Evolutionary conservation across 2,888 invertebrate species (phyloP), one percentile per base, ranked within the genome.

Genomic region (Lithophane semibrunnea): DNA sequence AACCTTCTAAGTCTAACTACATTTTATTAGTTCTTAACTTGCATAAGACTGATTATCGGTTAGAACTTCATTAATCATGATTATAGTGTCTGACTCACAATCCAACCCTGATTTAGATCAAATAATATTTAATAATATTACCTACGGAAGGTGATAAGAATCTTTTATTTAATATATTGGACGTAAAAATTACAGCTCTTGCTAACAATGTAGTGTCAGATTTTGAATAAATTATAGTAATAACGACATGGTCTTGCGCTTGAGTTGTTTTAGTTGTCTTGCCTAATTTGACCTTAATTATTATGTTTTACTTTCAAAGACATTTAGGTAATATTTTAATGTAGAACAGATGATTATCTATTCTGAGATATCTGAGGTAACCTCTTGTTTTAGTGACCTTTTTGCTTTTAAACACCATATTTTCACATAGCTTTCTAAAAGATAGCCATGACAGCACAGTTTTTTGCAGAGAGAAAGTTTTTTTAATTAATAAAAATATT

Each of bases 31-130:
- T 49, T 60, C n/a, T 56, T 54, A 87, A 76, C 76, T 83, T 66
- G 47, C 69, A 73, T 77, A 64, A 65, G 52, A 71, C 54, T 80
- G 80, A 80, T 77, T 84, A 82, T 80, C 80, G 65, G 72, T 82
- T 87, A 71, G 77, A 80, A 78, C 83, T 83, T 78, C 87, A 90
- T 89, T 87, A 86, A 91, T 91, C 89, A 90, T 77, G 77, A 86
- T 75, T 79, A 66, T 71, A 71, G 54, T 81, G 67, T 74, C 80
- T 37, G 47, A 76, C 54, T 69, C 44, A 63, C 49, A 77, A 69
- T 74, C 77, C 73, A 83, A 60, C 79, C 69, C 72, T 85, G 83
- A 85, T 86, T 82, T 84, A 84, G 80, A 77, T 76, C 77, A 80
- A 77, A 83, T 77, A 75, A 82, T 68, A 83, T 80, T 80, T 85